Conservation (phyloP, 2,113 vertebrate genomes). For the Cyanoliseus patagonus region DNA sequence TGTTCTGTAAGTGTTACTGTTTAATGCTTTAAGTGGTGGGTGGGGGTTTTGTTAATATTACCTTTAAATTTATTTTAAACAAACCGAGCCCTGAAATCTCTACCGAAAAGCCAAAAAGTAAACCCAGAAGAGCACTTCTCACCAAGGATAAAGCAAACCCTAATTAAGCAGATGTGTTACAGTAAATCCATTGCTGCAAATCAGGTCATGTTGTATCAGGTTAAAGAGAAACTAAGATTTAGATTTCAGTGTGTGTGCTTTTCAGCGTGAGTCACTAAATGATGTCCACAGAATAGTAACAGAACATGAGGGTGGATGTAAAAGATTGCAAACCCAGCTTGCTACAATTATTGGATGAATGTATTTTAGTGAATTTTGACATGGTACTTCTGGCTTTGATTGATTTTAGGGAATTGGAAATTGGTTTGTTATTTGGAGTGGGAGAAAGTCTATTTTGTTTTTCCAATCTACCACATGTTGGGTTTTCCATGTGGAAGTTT, state of each 20-base stretch:
- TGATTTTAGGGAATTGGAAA: background rate
- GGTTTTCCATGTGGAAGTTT: background rate
- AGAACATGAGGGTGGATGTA: background rate
- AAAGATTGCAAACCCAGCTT: background rate
- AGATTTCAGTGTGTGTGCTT: background rate
- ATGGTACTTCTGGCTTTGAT: background rate
- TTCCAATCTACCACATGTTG: background rate
- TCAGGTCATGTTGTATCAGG: background rate
- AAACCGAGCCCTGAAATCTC: background rate
- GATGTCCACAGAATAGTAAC: background rate
- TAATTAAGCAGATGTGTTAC: background rate
- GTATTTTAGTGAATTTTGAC: background rate
- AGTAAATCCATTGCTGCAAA: background rate
- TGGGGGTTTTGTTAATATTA: background rate
- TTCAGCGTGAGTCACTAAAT: background rate
- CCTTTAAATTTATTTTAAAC: background rate
- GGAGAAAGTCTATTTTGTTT: background rate
- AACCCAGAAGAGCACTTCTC: background rate
- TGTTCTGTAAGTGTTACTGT: background rate
- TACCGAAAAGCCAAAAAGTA: background rate
- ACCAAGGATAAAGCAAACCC: background rate
- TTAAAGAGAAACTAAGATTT: conserved; percentile 30
- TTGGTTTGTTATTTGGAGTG: background rate
- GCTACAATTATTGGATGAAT: background rate
- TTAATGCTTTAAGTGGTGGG: background rate